Evolutionary conservation across 2,888 invertebrate species (phyloP).

Genomic region (Erpobdella octoculata): DNA sequence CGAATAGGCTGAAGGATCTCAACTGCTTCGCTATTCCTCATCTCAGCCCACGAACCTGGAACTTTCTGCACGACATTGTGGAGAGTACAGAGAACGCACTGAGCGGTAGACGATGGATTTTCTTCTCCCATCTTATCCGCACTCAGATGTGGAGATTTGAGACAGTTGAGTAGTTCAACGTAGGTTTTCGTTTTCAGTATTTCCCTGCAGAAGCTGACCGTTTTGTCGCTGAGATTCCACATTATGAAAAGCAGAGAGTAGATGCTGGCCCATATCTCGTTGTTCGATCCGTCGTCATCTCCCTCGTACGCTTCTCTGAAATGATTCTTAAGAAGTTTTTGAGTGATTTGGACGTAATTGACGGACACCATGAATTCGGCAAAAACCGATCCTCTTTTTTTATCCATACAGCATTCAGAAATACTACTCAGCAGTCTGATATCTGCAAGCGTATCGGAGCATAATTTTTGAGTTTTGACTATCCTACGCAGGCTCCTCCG

Average conservation of each 20-base stretch:
- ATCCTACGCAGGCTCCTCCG: neutral
- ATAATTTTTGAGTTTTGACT: neutral
- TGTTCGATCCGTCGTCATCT: neutral
- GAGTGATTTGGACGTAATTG: conserved; percentile 16
- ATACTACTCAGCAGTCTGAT: neutral
- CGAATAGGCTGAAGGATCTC: conserved; percentile 37
- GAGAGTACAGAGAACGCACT: conserved; percentile 43
- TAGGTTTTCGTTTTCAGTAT: conserved; percentile 23
- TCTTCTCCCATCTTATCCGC: conserved; percentile 12
- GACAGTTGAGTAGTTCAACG: conserved; percentile 24
- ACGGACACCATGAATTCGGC: neutral
- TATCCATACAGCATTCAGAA: neutral
- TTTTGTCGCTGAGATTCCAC: conserved; percentile 31
- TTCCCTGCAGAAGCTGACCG: conserved; percentile 17
- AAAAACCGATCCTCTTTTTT: neutral
- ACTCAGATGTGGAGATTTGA: conserved; percentile 19
- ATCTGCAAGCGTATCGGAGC: neutral
- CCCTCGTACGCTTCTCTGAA: neutral
- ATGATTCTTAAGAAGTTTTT: conserved; percentile 14
- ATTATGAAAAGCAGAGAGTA: conserved; percentile 8
- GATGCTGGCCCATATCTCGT: neutral
- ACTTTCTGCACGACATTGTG: conserved; percentile 40
- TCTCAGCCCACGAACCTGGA: conserved; percentile 37
- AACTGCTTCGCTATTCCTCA: conserved; percentile 38
- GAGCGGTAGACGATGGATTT: conserved; percentile 35